Evolutionary conservation across 2,113 vertebrate genomes (phyloP).

Genomic region (Lipophrys pholis): DNA sequence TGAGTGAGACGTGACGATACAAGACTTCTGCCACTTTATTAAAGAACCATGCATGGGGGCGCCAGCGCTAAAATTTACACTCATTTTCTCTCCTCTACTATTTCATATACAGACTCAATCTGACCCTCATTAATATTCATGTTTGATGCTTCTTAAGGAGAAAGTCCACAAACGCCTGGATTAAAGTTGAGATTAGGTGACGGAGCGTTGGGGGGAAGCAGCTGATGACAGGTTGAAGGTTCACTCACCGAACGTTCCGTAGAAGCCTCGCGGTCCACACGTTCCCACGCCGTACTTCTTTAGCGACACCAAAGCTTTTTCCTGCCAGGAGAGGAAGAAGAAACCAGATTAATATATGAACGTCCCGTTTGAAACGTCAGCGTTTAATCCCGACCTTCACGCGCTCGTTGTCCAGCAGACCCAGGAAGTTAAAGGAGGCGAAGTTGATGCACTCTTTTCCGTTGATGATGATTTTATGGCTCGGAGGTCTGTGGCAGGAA

Average conservation of each 20-base stretch:
- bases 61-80: too few relatives aligned
- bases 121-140: too few relatives aligned
- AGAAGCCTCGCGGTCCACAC: conserved; percentile 97
- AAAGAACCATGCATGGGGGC: too few relatives aligned
- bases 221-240: background rate
- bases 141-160: too few relatives aligned
- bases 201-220: too few relatives aligned
- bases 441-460: conserved; percentile 95
- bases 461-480: conserved; percentile 92
- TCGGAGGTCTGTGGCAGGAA: conserved; percentile 87
- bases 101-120: too few relatives aligned
- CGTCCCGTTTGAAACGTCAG: background rate
- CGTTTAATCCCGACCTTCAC: conserved; percentile 86
- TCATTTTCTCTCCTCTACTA: too few relatives aligned
- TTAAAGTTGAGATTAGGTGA: too few relatives aligned
- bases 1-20: too few relatives aligned
- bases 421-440: conserved; percentile 97
- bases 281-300: conserved; percentile 97
- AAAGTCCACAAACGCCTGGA: too few relatives aligned
- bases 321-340: conserved; percentile 74
- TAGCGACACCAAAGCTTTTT: conserved; percentile 90
- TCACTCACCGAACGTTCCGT: conserved; percentile 93
- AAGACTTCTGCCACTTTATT: too few relatives aligned
- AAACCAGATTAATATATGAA: background rate
- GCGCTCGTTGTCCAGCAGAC: conserved; percentile 90